Percentiles rank a stretch among this genome's conserved stretches.
Conservation (phyloP, 2,888 invertebrate species). For the Volucella bombylans region DNA sequence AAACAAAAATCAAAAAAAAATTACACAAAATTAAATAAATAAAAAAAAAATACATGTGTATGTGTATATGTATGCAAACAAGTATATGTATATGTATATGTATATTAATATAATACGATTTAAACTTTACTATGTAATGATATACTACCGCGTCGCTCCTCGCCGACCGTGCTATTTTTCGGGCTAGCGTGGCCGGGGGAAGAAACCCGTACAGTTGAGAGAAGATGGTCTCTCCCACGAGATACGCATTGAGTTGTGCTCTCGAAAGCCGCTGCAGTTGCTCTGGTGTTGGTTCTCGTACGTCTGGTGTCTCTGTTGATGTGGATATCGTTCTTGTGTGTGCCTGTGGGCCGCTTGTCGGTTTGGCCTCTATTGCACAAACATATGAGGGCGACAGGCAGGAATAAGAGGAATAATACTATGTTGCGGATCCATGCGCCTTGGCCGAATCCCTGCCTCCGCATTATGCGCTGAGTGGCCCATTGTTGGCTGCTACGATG, state of each 20-base stretch:
- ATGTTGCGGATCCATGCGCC: not conserved
- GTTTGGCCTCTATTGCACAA: not conserved
- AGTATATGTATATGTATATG: slow-evolving; percentile 19
- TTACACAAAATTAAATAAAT: not conserved
- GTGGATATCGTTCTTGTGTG: too few species aligned
- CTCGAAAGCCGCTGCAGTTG: too few species aligned
- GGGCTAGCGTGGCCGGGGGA: too few species aligned
- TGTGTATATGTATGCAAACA: slow-evolving; percentile 33
- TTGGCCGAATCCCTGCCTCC: slow-evolving; percentile 6
- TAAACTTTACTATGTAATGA: slow-evolving; percentile 47
- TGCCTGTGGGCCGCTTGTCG: not conserved
- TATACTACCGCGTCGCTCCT: not conserved
- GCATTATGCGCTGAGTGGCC: not conserved
- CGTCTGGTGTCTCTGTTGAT: too few species aligned
- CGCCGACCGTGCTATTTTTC: too few species aligned
- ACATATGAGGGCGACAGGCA: not conserved
- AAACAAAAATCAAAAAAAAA: too few species aligned
- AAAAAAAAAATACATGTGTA: slow-evolving; percentile 49
- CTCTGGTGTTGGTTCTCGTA: too few species aligned
- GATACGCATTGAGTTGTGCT: too few species aligned
- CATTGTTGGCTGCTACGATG: slow-evolving; percentile 18
- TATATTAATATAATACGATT: slow-evolving; percentile 31
- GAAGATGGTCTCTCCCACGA: too few species aligned
- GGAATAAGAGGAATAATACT: slow-evolving; percentile 7
- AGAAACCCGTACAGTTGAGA: too few species aligned